These are phyloP conservation scores for Argyresthia goedartella DNA, from an alignment of 2,888 invertebrate genomes.

Conservation along the genomic window DNA sequence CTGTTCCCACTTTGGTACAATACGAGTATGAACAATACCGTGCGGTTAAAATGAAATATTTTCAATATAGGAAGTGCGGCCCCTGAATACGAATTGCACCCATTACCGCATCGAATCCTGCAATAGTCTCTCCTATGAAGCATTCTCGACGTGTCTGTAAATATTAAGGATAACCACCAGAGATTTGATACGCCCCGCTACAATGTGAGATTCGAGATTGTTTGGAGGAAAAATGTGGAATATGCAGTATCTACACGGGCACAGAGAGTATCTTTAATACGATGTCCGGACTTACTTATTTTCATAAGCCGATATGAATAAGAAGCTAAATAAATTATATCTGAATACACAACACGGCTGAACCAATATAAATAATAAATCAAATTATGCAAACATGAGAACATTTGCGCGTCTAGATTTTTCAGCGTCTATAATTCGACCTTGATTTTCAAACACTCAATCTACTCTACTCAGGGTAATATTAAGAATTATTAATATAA, in stretches of 20 bases:
- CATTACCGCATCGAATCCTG: constrained; percentile 2
- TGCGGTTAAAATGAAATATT: constrained; percentile 14
- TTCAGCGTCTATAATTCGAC: too few relatives aligned
- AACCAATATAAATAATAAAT: too few relatives aligned
- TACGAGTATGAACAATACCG: not conserved
- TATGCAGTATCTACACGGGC: too few relatives aligned
- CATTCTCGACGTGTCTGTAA: constrained; percentile 2
- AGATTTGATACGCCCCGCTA: not conserved
- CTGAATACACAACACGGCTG: too few relatives aligned
- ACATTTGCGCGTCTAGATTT: too few relatives aligned
- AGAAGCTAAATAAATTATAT: too few relatives aligned
- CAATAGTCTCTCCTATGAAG: constrained; percentile 2
- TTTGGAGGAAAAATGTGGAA: not conserved
- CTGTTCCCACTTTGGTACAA: not conserved
- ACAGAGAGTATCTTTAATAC: too few relatives aligned
- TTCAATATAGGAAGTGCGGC: constrained; percentile 10
- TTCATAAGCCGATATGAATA: too few relatives aligned
- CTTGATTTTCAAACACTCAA: too few relatives aligned
- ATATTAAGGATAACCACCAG: not conserved
- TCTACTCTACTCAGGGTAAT: too few relatives aligned
- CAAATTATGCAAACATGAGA: too few relatives aligned
- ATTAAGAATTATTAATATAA: constrained; percentile 17
- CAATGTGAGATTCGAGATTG: not conserved
- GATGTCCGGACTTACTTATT: too few relatives aligned
- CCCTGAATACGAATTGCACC: constrained; percentile 4